These are phyloP conservation scores for Cepaea hortensis DNA, from an alignment of 2,888 invertebrate genomes.

Conservation along the genomic window DNA sequence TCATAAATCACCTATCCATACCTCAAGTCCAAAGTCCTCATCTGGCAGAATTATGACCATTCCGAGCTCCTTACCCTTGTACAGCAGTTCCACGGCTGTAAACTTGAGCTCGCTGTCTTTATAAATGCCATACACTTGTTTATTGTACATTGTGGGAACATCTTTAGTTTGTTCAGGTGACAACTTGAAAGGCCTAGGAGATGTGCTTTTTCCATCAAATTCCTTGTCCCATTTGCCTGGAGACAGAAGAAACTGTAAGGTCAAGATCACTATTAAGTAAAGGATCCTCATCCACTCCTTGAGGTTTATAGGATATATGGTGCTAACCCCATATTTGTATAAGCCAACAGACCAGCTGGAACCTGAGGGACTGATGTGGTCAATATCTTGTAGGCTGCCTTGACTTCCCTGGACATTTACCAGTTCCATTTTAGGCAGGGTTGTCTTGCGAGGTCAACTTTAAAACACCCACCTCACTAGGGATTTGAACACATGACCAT, in stretches of 20 bases:
- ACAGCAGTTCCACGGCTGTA: conserved; percentile 86
- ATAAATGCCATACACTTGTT: conserved; percentile 81
- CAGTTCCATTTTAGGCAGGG: too few relatives aligned
- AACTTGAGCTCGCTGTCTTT: conserved; percentile 81
- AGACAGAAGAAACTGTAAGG: not conserved
- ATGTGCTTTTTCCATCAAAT: conserved; percentile 80
- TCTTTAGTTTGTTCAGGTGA: conserved; percentile 37
- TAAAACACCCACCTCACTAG: too few relatives aligned
- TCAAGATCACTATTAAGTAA: too few relatives aligned
- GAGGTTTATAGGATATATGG: too few relatives aligned
- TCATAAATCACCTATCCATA: not conserved
- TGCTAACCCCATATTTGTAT: too few relatives aligned
- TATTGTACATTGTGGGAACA: conserved; percentile 84
- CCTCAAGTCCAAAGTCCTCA: conserved; percentile 58
- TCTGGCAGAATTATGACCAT: conserved; percentile 71
- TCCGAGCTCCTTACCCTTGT: conserved; percentile 75
- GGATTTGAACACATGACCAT: too few relatives aligned
- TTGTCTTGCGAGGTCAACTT: too few relatives aligned
- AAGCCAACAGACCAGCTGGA: too few relatives aligned
- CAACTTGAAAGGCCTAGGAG: conserved; percentile 79
- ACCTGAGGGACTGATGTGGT: too few relatives aligned
- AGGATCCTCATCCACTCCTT: too few relatives aligned
- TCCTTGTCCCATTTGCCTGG: conserved; percentile 50
- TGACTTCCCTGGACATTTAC: too few relatives aligned
- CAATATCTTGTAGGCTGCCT: too few relatives aligned